Base-by-base conservation (phyloP, 1,140 invertebrate genomes). In the Papilio xuthus region DNA sequence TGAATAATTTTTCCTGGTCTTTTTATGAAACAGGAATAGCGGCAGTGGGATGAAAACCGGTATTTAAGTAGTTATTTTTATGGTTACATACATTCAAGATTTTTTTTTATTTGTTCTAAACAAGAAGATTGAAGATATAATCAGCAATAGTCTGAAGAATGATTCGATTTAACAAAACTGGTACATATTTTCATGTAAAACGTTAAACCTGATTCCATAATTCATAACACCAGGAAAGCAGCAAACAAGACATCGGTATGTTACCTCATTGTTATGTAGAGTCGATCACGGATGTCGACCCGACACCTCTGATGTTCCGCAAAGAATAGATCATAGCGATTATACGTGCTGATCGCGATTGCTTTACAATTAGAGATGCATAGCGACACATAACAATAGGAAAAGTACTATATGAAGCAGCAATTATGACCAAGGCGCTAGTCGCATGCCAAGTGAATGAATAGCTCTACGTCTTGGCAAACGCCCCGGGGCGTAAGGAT, bases 401-500 rank as follows among this genome's bases (percentile, higher is more conserved):
- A 82, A 83, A 81, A 82, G 81, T 81, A 81, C 47, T 71, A 56
- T 44, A 79, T 81, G 82, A 83, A 79, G 75, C 73, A 75, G 81
- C 82, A 86, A 88, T 87, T 85, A 82, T 80, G 80, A 86, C 84
- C 47, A 81, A 74, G 63, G 75, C 78, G 83, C 81, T 86, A 88
- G 78, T 82, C 81, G 79, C 75, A 41, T 73, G 71, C 71, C 71
- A 73, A 73, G 41, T 73, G 41, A 73, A 73, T 73, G 71, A 73
- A 73, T 73, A 42, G 71, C 41, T 73, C 47, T 73, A 73, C 47
- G 42, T 23, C 37, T 73, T 73, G 71, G 71, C 71, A 73, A 73
- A 73, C 71, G 23, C 71, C 71, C 18, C 71, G 15, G 42, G 71
- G 71, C 42, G 71, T 47, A 42, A 47, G 71, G 71, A 73, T 73